Conservation (phyloP, 2,113 vertebrate genomes). For the Calidris pugnax region DNA sequence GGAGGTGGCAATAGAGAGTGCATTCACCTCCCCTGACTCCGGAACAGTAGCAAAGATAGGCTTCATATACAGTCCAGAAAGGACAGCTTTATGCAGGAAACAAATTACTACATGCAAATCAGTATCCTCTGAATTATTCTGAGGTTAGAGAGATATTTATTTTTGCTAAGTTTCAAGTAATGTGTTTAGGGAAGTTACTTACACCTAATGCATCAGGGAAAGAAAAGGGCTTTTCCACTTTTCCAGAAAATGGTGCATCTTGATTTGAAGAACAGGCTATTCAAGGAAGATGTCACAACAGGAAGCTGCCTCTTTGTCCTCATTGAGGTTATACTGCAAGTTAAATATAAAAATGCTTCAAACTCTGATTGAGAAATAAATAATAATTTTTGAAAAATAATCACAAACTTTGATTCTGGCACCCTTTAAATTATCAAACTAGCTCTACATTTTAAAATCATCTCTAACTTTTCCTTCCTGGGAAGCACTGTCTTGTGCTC, state of each 20-base stretch:
- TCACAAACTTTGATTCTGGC: background rate
- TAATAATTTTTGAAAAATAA: background rate
- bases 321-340: background rate
- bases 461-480: background rate
- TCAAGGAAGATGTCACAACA: background rate
- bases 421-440: background rate
- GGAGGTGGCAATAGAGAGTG: background rate
- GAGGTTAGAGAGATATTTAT: background rate
- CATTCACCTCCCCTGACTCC: background rate
- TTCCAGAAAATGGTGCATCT: background rate
- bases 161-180: background rate
- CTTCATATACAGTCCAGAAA: background rate
- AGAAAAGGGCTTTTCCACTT: background rate
- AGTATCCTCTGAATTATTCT: background rate
- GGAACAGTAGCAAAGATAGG: rapidly evolving
- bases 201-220: background rate
- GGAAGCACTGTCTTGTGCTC: background rate
- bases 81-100: background rate
- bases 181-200: background rate
- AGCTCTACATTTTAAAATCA: background rate
- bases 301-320: background rate
- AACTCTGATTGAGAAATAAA: background rate
- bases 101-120: background rate
- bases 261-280: background rate
- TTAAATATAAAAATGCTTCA: background rate